A percentile compares a stretch with the other conserved stretches of the same genome.
These are phyloP conservation scores for Metaphire vulgaris DNA, from an alignment of 1,140 invertebrate species.

Conservation along the genomic window DNA sequence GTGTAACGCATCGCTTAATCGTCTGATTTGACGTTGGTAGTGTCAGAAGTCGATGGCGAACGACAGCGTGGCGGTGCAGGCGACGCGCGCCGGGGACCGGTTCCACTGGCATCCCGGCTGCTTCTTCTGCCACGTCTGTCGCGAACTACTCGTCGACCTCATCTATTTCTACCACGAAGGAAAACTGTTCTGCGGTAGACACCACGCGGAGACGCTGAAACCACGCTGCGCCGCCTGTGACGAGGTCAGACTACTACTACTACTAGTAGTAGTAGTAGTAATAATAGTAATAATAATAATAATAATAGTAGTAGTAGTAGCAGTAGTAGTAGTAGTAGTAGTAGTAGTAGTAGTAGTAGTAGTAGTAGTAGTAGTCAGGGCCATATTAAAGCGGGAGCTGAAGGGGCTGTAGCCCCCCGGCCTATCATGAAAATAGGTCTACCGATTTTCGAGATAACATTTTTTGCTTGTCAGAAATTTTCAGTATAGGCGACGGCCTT, in stretches of 20 bases:
- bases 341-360: neutral
- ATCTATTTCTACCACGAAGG: slow-evolving; percentile 86
- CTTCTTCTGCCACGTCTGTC: slow-evolving; percentile 85
- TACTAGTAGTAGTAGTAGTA: too few species aligned
- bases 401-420: too few species aligned
- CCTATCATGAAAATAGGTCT: too few species aligned
- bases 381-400: too few species aligned
- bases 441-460: too few species aligned
- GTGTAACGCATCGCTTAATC: too few species aligned
- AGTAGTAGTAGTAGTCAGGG: neutral
- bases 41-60: slow-evolving; percentile 72
- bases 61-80: slow-evolving; percentile 83
- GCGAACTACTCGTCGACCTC: slow-evolving; percentile 90
- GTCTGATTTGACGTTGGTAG: slow-evolving; percentile 54
- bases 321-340: neutral
- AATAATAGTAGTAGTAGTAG: neutral
- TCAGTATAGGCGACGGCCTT: too few species aligned
- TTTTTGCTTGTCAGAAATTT: too few species aligned
- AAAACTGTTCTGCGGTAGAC: slow-evolving; percentile 83
- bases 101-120: slow-evolving; percentile 86
- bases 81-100: slow-evolving; percentile 72
- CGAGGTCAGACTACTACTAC: too few species aligned
- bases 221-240: slow-evolving; percentile 93
- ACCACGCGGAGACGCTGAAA: slow-evolving; percentile 92
- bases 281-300: neutral